phyloP scores from a whole-genome alignment of 2,888 invertebrate species.

The Drosophila austrosaltans region DNA sequence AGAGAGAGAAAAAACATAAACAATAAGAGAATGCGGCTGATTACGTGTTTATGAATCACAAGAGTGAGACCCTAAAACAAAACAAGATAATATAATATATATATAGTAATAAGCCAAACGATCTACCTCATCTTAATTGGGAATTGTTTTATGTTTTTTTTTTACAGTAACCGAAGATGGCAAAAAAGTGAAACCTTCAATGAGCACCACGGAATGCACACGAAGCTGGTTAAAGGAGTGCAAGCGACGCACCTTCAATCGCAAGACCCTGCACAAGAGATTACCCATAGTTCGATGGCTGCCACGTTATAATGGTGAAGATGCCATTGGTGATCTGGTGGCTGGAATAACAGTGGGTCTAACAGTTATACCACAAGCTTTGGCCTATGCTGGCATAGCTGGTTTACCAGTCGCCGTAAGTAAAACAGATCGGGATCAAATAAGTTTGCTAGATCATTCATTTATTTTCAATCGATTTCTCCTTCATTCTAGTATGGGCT shows the following conservation, averaged over 20 bases:
- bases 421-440: conserved; percentile 20
- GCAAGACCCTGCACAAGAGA: conserved; percentile 89
- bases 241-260: conserved; percentile 85
- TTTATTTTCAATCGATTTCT: not conserved
- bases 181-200: conserved; percentile 81
- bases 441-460: not conserved
- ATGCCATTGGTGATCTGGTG: conserved; percentile 93
- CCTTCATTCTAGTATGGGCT: conserved; percentile 89
- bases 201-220: conserved; percentile 74
- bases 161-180: conserved; percentile 84
- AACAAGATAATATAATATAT: not conserved
- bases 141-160: no score
- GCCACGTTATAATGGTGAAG: conserved; percentile 88
- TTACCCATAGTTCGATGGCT: conserved; percentile 91
- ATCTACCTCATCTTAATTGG: no score
- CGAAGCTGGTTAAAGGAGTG: conserved; percentile 84
- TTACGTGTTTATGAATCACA: conserved; percentile 56
- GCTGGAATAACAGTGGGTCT: conserved; percentile 96
- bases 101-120: not conserved
- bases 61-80: conserved; percentile 13
- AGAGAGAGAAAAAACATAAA: not conserved
- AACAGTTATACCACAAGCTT: conserved; percentile 95
- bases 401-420: conserved; percentile 89
- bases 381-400: conserved; percentile 92
- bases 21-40: conserved; percentile 15